phyloP scores from a whole-genome alignment of 2,797 vertebrate species.

The Silurus aristotelis region DNA sequence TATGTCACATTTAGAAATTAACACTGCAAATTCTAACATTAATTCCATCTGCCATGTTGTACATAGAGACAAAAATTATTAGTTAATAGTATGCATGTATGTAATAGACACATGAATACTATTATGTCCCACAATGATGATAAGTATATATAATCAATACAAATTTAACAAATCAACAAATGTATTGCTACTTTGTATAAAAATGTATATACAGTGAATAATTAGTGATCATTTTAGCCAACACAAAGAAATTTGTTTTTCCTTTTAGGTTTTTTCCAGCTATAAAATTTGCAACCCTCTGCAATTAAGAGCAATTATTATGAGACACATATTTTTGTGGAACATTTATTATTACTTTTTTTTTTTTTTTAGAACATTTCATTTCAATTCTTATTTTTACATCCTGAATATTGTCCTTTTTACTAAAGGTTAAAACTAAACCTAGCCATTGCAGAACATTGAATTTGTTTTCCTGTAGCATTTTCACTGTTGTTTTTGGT shows the following conservation, averaged over 20 bases:
- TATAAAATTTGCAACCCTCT: background rate
- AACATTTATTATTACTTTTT: background rate
- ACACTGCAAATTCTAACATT: background rate
- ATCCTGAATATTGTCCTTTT: background rate
- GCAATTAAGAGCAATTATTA: background rate
- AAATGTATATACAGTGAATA: background rate
- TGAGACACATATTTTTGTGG: too few species aligned
- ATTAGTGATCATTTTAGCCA: background rate
- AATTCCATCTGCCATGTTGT: background rate
- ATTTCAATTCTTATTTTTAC: background rate
- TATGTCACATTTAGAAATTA: constrained; percentile 38
- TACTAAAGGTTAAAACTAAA: background rate
- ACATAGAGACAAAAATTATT: background rate
- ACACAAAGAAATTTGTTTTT: background rate
- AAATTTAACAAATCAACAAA: background rate
- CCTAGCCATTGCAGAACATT: background rate
- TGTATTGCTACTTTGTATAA: background rate
- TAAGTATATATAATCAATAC: background rate
- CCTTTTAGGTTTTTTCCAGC: background rate
- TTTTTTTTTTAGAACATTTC: background rate
- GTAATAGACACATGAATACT: too few species aligned
- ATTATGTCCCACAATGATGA: background rate
- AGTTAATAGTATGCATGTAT: too few species aligned
- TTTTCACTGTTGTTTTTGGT: background rate
- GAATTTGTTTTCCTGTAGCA: background rate